Base-by-base conservation (phyloP, 1,140 invertebrate species). In the Eupristina koningsbergeri region DNA sequence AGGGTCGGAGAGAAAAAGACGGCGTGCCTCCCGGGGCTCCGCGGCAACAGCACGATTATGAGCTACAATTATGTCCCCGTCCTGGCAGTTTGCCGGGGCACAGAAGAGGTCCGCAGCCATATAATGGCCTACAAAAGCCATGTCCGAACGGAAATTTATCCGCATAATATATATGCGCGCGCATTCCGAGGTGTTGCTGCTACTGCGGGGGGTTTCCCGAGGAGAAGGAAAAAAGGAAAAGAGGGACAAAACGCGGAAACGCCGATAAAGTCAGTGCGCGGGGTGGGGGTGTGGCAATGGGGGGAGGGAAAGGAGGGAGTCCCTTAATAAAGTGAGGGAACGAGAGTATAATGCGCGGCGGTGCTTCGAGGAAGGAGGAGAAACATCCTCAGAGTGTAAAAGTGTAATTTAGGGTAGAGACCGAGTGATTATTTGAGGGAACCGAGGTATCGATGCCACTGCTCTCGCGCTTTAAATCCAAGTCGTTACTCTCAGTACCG, bases 31-130 rank as follows among this genome's bases (percentile, higher is more conserved):
- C 84, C 81, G 89, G 87, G 89, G 87, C 86, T 86, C 86, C 73
- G 29, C 61, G 77, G 67, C 64, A 64, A 87, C 86, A 87, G 85
- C 87, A 87, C 89, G 90, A 92, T 91, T 91, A 91, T 88, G 87
- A 89, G 89, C 89, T 87, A 89, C 90, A 91, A 92, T 91, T 92
- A 92, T 89, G 89, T 91, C 90, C 89, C 89, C 90, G 86, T 58
- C 36, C 22, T 53, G 53, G 87, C 86, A 87, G 88, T 86, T 87
- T 41, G 88, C 89, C 86, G 86, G 34, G 87, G 88, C 87, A 88
- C 86, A 31, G 86, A 86, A 89, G 86, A 89, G 89, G 89, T 90
- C 89, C 87, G 87, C 88, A 86, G 84, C 87, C 89, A 89, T 88
- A 89, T 76, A 76, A 76, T 61, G 74, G 50, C 31, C 74, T 29